Conservation (phyloP, 2,797 vertebrate species). For the Aselliscus stoliczkanus region DNA sequence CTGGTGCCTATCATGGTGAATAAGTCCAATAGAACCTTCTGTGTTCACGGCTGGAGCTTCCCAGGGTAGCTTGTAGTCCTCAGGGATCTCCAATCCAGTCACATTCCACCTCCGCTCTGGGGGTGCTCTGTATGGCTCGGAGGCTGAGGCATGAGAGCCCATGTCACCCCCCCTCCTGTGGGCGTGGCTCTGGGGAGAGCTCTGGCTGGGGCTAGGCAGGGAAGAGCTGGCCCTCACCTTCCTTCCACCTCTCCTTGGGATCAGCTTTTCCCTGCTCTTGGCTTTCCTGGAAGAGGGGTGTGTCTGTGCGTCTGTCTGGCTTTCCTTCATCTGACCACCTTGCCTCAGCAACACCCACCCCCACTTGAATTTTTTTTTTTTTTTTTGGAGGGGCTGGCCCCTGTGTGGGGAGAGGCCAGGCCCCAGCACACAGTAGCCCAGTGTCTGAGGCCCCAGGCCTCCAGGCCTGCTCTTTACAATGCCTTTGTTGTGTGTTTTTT, state of each 20-base stretch:
- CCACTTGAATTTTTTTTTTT: neutral
- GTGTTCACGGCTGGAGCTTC: neutral
- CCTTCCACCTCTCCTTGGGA: neutral
- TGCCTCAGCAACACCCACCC: neutral
- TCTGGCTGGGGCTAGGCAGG: too few relatives aligned
- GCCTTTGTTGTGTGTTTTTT: constrained; percentile 73
- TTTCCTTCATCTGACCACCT: constrained; percentile 52
- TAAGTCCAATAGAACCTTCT: neutral
- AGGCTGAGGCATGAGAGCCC: neutral
- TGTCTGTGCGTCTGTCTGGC: neutral
- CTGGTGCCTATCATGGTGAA: neutral
- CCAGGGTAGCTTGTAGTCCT: neutral
- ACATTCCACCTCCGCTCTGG: neutral
- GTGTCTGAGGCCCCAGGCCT: constrained; percentile 67
- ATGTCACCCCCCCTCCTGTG: neutral
- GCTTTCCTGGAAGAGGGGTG: constrained; percentile 18
- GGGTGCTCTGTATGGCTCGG: neutral
- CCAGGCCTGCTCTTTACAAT: constrained; percentile 69
- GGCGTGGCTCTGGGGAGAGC: neutral
- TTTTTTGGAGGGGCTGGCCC: neutral
- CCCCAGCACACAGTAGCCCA: constrained; percentile 69
- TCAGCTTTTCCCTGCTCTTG: neutral
- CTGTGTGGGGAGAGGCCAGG: constrained; percentile 1
- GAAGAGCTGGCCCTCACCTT: neutral
- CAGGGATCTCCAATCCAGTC: neutral